Percentiles rank a stretch among this genome's conserved stretches.
These are phyloP conservation scores for Cheilosia vernalis DNA, from an alignment of 2,888 invertebrate genomes.

Conservation along the genomic window DNA sequence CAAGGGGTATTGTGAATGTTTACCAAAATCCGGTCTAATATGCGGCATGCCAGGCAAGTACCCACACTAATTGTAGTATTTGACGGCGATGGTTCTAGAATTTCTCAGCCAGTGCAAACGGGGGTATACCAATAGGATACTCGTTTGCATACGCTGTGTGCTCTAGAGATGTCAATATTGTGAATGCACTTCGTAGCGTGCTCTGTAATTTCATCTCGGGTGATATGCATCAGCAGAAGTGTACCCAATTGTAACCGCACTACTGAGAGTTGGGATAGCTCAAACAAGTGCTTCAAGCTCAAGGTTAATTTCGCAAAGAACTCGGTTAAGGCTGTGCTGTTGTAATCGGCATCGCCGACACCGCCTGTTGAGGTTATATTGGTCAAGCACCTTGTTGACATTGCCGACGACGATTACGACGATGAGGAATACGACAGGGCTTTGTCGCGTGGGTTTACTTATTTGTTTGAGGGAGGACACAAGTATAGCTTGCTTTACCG, in stretches of 20 bases:
- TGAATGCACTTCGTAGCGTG: constrained; percentile 52
- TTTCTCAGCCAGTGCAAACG: constrained; percentile 10
- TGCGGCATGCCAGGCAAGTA: constrained; percentile 31
- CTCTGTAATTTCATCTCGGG: constrained; percentile 63
- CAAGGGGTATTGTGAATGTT: constrained; percentile 32
- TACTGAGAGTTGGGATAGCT: constrained; percentile 32
- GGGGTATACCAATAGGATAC: neutral
- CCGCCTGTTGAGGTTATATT: constrained; percentile 53
- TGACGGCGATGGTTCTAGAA: constrained; percentile 39
- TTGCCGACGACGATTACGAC: constrained; percentile 9
- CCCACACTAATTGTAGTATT: constrained; percentile 19
- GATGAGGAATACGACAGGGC: neutral
- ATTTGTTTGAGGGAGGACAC: neutral
- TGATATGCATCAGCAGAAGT: constrained; percentile 59
- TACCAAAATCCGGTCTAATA: constrained; percentile 34
- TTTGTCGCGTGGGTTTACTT: constrained; percentile 11
- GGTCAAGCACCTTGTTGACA: constrained; percentile 73
- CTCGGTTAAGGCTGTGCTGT: constrained; percentile 43
- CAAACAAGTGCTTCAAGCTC: constrained; percentile 69
- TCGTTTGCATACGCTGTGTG: neutral
- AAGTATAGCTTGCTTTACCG: too few relatives aligned
- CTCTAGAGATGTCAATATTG: constrained; percentile 66
- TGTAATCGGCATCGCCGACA: constrained; percentile 4
- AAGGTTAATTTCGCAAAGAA: constrained; percentile 70
- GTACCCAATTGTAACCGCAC: constrained; percentile 63